Percentiles rank a stretch among this genome's conserved stretches.
phyloP scores from a whole-genome alignment of 2,797 vertebrate genomes.

The Mormyrus hasselquistii region DNA sequence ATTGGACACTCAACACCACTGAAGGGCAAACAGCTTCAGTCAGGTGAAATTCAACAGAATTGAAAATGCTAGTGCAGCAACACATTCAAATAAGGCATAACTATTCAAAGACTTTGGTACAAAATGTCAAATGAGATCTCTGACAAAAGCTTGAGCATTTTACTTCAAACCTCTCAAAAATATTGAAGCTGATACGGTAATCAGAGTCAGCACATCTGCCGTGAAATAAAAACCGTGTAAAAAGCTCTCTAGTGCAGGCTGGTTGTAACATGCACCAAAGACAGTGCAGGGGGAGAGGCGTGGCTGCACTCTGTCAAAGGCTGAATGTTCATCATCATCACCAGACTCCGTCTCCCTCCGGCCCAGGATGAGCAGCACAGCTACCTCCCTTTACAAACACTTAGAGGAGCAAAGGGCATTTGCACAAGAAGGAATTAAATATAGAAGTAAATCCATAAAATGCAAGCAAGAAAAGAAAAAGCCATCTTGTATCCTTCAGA shows the following conservation, averaged over 20 bases:
- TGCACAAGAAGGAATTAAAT: background rate
- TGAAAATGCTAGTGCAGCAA: background rate
- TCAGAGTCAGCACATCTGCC: constrained; percentile 10
- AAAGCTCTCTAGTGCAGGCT: background rate
- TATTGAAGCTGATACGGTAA: background rate
- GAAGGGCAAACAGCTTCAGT: background rate
- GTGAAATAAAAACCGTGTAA: background rate
- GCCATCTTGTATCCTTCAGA: background rate
- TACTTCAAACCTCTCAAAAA: constrained; percentile 2
- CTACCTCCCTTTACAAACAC: background rate
- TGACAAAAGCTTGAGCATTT: background rate
- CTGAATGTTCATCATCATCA: background rate
- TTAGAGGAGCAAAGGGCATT: background rate
- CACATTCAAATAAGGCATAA: background rate
- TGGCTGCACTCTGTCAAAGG: background rate
- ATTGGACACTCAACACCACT: background rate
- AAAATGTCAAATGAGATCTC: background rate
- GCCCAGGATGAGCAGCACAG: background rate
- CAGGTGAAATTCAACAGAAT: constrained; percentile 4
- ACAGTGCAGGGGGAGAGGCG: background rate
- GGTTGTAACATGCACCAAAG: background rate
- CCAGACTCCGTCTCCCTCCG: background rate
- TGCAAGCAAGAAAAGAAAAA: background rate
- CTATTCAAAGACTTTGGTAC: background rate
- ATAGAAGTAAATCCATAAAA: background rate